Percentiles rank a stretch among this genome's conserved stretches.
Conservation (phyloP, 2,113 vertebrate species). For the Corvus cornix region DNA sequence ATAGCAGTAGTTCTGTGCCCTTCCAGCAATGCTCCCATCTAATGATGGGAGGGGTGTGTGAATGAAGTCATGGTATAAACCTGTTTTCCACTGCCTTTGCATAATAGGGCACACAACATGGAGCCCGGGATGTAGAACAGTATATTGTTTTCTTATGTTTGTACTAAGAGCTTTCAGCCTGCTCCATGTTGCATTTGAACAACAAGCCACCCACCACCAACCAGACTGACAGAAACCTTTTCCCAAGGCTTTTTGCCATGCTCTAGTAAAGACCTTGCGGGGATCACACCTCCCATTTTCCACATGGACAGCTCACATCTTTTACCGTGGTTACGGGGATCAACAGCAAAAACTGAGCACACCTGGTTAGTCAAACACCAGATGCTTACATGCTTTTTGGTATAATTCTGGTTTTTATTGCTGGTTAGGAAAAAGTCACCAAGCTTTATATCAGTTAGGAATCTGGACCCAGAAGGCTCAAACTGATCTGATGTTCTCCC, state of each 20-base stretch:
- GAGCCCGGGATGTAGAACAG: background rate
- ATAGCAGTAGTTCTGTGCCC: background rate
- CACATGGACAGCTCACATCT: background rate
- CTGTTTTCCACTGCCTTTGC: background rate
- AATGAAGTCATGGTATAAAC: background rate
- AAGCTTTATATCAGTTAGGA: background rate
- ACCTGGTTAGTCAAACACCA: background rate
- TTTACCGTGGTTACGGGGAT: fast-evolving
- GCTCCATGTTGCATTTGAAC: background rate
- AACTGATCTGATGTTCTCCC: background rate
- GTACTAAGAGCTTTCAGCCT: background rate
- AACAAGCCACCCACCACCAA: background rate
- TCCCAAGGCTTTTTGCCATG: background rate
- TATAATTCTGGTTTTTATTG: background rate
- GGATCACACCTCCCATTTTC: background rate
- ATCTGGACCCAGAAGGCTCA: background rate
- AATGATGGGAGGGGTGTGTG: background rate
- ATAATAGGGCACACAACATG: background rate
- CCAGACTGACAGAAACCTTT: background rate
- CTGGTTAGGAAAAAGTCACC: background rate
- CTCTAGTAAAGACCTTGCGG: background rate
- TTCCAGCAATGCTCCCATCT: background rate
- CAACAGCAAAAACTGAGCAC: background rate
- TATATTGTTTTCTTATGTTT: background rate
- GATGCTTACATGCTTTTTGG: background rate